Conservation (phyloP, 2,113 vertebrate genomes). For the Nannobrachium achirus region DNA sequence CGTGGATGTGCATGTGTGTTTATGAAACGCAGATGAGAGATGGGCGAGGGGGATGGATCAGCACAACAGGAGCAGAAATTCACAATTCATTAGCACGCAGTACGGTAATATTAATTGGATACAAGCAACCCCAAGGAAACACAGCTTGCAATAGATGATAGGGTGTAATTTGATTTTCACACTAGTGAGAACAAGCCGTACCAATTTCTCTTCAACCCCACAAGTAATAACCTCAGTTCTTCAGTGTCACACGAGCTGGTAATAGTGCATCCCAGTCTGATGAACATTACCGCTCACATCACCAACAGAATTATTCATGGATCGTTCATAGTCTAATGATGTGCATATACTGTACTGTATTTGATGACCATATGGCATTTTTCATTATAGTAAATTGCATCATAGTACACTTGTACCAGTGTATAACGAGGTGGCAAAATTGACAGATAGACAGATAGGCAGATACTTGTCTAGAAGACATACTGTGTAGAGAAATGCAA, state of each 20-base stretch:
- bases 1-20: neutral
- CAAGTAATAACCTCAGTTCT: neutral
- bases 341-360: neutral
- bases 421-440: too few species aligned
- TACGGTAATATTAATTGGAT: slow-evolving; percentile 23
- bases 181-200: slow-evolving; percentile 33
- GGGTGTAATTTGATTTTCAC: slow-evolving; percentile 37
- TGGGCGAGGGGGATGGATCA: slow-evolving; percentile 29
- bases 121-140: slow-evolving; percentile 30
- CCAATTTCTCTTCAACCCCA: slow-evolving; percentile 19
- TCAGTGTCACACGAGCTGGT: slow-evolving; percentile 1
- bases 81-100: slow-evolving; percentile 43
- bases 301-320: neutral
- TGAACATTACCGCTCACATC: slow-evolving; percentile 10
- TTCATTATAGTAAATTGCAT: too few species aligned
- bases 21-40: neutral
- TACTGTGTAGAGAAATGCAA: too few species aligned
- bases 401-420: too few species aligned
- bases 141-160: slow-evolving; percentile 16
- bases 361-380: neutral
- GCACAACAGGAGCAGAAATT: slow-evolving; percentile 30
- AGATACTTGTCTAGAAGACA: too few species aligned
- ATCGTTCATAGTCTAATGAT: neutral
- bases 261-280: neutral
- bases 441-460: too few species aligned